Evolutionary conservation across 2,797 vertebrate species (phyloP).

Genomic region (Chrosomus eos): DNA sequence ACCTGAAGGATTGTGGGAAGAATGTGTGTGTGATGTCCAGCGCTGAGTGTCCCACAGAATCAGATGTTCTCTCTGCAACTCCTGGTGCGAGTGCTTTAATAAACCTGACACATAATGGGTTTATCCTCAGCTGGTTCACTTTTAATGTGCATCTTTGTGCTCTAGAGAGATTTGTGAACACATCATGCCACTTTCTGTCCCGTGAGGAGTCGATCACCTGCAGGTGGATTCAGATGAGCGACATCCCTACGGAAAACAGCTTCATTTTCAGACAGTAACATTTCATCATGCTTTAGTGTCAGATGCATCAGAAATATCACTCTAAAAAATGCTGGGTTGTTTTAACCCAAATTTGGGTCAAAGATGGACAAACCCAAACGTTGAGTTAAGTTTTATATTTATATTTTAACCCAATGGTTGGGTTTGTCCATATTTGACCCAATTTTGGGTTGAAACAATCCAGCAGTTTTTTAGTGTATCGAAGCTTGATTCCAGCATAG

Average conservation of each 20-base stretch:
- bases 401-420: too few relatives aligned
- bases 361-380: too few relatives aligned
- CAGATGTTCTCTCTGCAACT: too few relatives aligned
- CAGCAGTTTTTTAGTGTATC: too few relatives aligned
- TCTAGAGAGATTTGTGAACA: conserved; percentile 55
- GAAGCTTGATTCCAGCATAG: not conserved
- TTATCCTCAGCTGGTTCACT: not conserved
- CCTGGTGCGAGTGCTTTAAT: not conserved
- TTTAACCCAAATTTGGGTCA: too few relatives aligned
- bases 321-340: too few relatives aligned
- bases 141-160: not conserved
- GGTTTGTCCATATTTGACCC: too few relatives aligned
- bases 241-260: conserved; percentile 4
- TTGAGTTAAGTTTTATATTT: too few relatives aligned
- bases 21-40: conserved; percentile 43
- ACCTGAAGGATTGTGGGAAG: conserved; percentile 37
- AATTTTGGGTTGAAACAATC: too few relatives aligned
- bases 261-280: conserved; percentile 48
- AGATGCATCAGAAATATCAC: too few relatives aligned
- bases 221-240: conserved; percentile 50
- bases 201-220: conserved; percentile 39
- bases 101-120: not conserved
- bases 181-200: conserved; percentile 46
- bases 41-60: conserved; percentile 1
- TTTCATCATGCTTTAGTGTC: not conserved